Evolutionary conservation across 2,888 invertebrate species (phyloP).

Genomic region (Ormyrus pomaceus): DNA sequence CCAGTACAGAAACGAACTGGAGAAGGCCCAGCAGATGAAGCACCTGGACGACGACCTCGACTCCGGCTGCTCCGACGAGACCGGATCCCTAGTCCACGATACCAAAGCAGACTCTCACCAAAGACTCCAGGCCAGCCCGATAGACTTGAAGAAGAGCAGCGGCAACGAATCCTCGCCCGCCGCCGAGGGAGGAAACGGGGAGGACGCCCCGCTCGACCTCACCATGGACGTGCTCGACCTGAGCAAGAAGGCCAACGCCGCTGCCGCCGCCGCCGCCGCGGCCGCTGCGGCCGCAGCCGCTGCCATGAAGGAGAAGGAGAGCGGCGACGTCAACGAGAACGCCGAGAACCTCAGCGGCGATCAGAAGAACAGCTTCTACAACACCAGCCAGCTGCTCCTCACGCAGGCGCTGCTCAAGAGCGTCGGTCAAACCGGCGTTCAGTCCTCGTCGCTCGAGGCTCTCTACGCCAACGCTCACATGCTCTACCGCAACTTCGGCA

Average conservation of each 20-base stretch:
- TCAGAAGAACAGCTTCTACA: conserved; percentile 70
- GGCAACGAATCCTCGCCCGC: conserved; percentile 3
- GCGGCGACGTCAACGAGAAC: conserved; percentile 59
- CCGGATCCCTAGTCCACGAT: conserved; percentile 71
- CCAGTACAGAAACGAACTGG: conserved; percentile 61
- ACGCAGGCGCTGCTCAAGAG: conserved; percentile 82
- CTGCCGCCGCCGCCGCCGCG: conserved; percentile 60
- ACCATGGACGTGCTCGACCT: conserved; percentile 89
- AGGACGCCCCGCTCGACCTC: conserved; percentile 82
- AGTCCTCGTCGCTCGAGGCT: conserved; percentile 66
- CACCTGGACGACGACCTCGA: conserved; percentile 76
- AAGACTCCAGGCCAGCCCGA: conserved; percentile 71
- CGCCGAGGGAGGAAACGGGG: conserved; percentile 56
- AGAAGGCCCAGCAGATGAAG: conserved; percentile 60
- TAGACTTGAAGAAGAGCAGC: conserved; percentile 64
- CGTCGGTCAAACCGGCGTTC: conserved; percentile 70
- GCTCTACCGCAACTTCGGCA: conserved; percentile 68
- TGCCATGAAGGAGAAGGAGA: conserved; percentile 51
- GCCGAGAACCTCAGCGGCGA: conserved; percentile 64
- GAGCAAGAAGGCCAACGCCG: conserved; percentile 81
- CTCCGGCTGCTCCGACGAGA: conserved; percentile 69
- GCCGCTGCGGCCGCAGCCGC: conserved; percentile 60
- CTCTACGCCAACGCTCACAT: conserved; percentile 70
- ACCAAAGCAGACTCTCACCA: conserved; percentile 68
- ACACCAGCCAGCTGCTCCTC: conserved; percentile 79